Base-by-base conservation (phyloP, 2,797 vertebrate genomes). In the Sebastes trivittatus region DNA sequence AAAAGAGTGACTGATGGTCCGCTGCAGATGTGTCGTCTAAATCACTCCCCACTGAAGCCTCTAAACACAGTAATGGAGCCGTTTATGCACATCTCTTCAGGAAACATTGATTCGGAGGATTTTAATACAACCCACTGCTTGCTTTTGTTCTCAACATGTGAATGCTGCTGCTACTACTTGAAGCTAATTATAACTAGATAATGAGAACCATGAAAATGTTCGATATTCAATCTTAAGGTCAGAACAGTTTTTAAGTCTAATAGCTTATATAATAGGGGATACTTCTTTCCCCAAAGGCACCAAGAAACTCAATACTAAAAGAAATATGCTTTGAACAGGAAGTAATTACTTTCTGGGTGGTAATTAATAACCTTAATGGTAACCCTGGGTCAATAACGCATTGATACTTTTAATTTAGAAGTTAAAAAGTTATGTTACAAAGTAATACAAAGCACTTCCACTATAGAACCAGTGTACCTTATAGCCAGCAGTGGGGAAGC, bases 1-100 rank as follows among this genome's bases (percentile, higher is more conserved):
- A 72, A 93, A 93, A 88, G 91, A 92, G 88, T 93, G 94, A 94
- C 93, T 91, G 93, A 94, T 94, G 86, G 84, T 86, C 68, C 88
- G 72, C 87, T 81, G 74, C 87, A 80, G 74, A 78, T 61, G 81
- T 80, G 87, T 88, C 82, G 54, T 92, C 88, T 88, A 91, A 93
- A 93, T 92, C 91, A 89, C 88, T 88, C 69, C 73, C 67, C 32
- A 22, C 59, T 72, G 75, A 86, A 84, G 80, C 80, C 83, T 89
- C 64, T 42, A n/a, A 78, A 84, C 70, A 6, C 65, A 18, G 79
- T 91, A 91, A 92, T 90, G 81, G 88, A 86, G 89, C 88, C 78
- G 80, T 90, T 90, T 91, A 92, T 91, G 87, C 90, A 77, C 78
- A 82, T 81, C 82, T 66, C 78, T 63, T 78, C 30, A 88, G 83